phyloP scores from a whole-genome alignment of 2,888 invertebrate genomes.

The Yponomeuta plumbellus region DNA sequence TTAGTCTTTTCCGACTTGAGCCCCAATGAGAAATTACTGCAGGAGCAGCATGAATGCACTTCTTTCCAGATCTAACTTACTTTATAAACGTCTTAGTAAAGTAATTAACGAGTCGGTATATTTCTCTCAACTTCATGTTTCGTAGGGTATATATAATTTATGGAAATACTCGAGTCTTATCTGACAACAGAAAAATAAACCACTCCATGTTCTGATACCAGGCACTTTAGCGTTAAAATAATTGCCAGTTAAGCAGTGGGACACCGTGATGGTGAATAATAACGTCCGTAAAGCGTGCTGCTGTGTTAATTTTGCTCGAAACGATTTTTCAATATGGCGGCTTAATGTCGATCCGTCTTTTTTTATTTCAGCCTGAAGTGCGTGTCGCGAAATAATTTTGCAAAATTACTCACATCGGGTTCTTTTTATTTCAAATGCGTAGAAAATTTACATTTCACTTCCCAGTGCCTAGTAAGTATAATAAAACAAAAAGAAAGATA shows the following conservation, averaged over 20 bases:
- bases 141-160: conserved; percentile 11
- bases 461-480: too few species aligned
- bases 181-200: conserved; percentile 12
- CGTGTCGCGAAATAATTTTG: conserved; percentile 36
- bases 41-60: conserved; percentile 17
- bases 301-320: conserved; percentile 36
- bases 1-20: conserved; percentile 53
- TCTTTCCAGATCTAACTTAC: not conserved
- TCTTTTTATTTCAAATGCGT: conserved; percentile 1
- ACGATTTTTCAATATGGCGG: conserved; percentile 34
- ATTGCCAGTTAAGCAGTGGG: conserved; percentile 40
- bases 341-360: conserved; percentile 34
- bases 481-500: too few species aligned
- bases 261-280: conserved; percentile 40
- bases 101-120: not conserved
- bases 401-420: conserved; percentile 20
- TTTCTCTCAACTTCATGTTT: conserved; percentile 9
- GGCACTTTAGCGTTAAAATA: conserved; percentile 42
- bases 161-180: conserved; percentile 7
- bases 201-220: conserved; percentile 28
- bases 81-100: not conserved
- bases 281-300: conserved; percentile 29
- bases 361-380: conserved; percentile 30
- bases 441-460: not conserved
- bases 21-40: conserved; percentile 43